Evolutionary conservation across 1,140 invertebrate genomes (phyloP).

Genomic region (Drosophila sulfurigaster): DNA sequence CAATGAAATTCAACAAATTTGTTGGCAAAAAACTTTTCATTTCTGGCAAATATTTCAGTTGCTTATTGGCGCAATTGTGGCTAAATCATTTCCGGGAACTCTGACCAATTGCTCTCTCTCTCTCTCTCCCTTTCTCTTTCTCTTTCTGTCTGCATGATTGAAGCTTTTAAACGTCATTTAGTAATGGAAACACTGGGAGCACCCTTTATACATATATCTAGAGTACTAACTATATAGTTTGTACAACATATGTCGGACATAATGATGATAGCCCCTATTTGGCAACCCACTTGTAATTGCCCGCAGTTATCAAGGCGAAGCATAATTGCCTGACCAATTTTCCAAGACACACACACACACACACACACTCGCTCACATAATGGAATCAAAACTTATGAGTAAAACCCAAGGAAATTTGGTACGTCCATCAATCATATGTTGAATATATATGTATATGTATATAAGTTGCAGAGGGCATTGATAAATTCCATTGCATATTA

Average conservation of each 20-base stretch:
- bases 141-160: constrained; percentile 26
- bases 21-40: constrained; percentile 10
- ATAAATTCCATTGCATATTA: constrained; percentile 62
- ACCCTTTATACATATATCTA: constrained; percentile 2
- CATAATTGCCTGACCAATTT: constrained; percentile 43
- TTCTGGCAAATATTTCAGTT: constrained; percentile 8
- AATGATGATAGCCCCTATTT: constrained; percentile 33
- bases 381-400: neutral
- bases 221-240: too few species aligned
- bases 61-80: constrained; percentile 3
- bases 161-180: constrained; percentile 47
- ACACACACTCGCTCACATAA: neutral
- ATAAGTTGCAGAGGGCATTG: constrained; percentile 16
- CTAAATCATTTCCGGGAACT: constrained; percentile 27
- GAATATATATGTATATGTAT: constrained; percentile 1
- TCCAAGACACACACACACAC: neutral
- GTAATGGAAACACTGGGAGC: constrained; percentile 24
- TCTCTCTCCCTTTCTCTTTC: too few species aligned
- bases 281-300: constrained; percentile 43
- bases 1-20: constrained; percentile 20
- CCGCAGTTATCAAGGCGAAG: constrained; percentile 36
- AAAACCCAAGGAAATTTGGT: neutral
- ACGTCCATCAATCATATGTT: neutral
- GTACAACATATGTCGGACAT: constrained; percentile 25
- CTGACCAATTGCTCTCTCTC: constrained; percentile 27